phyloP scores from a whole-genome alignment of 2,113 vertebrate genomes.

The Nestor notabilis region DNA sequence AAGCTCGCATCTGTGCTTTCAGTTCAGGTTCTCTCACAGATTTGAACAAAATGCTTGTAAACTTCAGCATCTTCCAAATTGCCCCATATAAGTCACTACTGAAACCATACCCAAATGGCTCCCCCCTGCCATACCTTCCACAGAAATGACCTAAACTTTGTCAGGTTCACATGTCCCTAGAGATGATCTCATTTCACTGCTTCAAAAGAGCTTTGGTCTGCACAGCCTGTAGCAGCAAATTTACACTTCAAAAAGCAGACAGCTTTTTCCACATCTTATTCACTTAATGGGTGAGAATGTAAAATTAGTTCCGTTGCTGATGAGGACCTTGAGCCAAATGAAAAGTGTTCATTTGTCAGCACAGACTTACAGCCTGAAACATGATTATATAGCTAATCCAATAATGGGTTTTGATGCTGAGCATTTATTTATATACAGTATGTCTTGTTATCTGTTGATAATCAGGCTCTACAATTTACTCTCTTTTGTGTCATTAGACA shows the following conservation, averaged over 20 bases:
- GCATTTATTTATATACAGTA: conserved; percentile 85
- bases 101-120: conserved; percentile 30
- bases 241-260: conserved; percentile 89
- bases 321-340: conserved; percentile 88
- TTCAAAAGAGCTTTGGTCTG: conserved; percentile 88
- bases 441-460: conserved; percentile 86
- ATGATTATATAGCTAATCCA: conserved; percentile 88
- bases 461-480: conserved; percentile 84
- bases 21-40: conserved; percentile 8
- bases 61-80: conserved; percentile 53
- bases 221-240: conserved; percentile 87
- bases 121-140: conserved; percentile 52
- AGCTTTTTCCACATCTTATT: conserved; percentile 88
- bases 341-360: conserved; percentile 90
- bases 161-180: conserved; percentile 82
- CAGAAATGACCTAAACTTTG: conserved; percentile 83
- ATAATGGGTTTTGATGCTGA: conserved; percentile 85
- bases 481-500: conserved; percentile 80
- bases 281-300: conserved; percentile 88
- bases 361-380: conserved; percentile 84
- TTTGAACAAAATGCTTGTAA: conserved; percentile 29
- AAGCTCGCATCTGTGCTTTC: conserved; percentile 27
- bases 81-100: conserved; percentile 44
- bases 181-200: conserved; percentile 86
- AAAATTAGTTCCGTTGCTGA: conserved; percentile 88